Conservation (phyloP, 1,140 invertebrate genomes). For the Matsumurasca onukii region DNA sequence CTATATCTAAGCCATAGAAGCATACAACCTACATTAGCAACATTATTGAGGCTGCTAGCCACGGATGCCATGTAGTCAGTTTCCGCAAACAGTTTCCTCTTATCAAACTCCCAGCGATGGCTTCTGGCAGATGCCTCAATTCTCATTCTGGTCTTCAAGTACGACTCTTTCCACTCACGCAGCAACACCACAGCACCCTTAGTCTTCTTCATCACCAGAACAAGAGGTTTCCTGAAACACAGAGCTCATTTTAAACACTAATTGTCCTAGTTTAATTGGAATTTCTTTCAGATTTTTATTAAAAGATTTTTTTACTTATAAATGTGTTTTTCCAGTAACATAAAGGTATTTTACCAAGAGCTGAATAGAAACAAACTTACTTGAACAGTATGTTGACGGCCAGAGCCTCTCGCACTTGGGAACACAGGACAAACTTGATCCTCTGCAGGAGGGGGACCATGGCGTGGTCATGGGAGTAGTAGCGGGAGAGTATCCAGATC, state of each 20-base stretch:
- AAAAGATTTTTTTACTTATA: no score
- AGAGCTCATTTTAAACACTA: neutral
- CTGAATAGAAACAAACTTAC: conserved; percentile 50
- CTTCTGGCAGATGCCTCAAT: conserved; percentile 83
- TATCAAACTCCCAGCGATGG: conserved; percentile 88
- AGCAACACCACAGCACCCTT: conserved; percentile 64
- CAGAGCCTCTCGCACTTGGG: conserved; percentile 72
- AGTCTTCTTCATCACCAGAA: conserved; percentile 42
- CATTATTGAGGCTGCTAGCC: conserved; percentile 71
- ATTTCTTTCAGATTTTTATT: neutral
- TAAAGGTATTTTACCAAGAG: no score
- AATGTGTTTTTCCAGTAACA: no score
- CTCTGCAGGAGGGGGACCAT: conserved; percentile 76
- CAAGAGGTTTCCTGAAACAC: conserved; percentile 51
- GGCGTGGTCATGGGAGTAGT: conserved; percentile 69
- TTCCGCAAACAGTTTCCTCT: conserved; percentile 71
- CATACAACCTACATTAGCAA: conserved; percentile 65
- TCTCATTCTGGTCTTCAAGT: conserved; percentile 68
- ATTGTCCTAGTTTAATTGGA: neutral
- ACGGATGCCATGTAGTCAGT: conserved; percentile 81
- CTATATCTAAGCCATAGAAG: no score
- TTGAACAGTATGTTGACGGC: conserved; percentile 70
- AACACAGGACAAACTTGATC: conserved; percentile 76
- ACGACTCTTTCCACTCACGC: conserved; percentile 71
- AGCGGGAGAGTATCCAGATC: conserved; percentile 78